Base-by-base conservation (phyloP, 2,888 invertebrate species). In the Parascotia fuliginaria region DNA sequence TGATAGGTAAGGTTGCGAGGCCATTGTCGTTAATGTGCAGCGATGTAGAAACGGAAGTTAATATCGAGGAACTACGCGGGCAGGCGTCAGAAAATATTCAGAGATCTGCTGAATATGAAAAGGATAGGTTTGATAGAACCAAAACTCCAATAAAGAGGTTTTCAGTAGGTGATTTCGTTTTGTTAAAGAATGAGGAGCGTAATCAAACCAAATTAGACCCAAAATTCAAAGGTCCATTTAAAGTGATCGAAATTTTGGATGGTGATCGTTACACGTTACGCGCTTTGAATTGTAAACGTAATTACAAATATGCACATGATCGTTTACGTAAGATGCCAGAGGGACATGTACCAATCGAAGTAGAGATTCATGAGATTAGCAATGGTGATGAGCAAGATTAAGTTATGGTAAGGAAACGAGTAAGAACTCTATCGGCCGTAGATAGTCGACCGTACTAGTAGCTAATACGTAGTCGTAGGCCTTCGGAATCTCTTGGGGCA, bases 1-100 rank as follows among this genome's bases (percentile, higher is more conserved):
- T 77, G 0, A 62, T 77, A 0, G 70, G 70, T 0, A 51, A 40
- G 9, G 32, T 75, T 4, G 55, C 63, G 4, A 31, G 64, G 19
- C 66, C 65, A 0, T 13, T 65, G 7, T 9, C 22, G 4, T 33
- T 70, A 7, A 36, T 62, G 43, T n/a, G 5, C 19, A 15, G 4
- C n/a, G 19, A 36, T 16, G 34, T 12, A 9, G 34, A 36, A 5
- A 11, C 14, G 2, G 16, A 11, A n/a, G 33, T 15, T 14, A 9
- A 33, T 9, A 1, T 36, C 9, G 19, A 19, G 3, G 19, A 4
- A 5, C 3, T 36, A 11, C 19, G 19, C 19, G 19, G 5, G 5
- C 3, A 2, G 2, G 19, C 19, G 19, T 3, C 19, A 3, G 19
- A 19, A 36, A 15, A 19, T 9, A 15, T 12, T 9, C 15, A n/a